Evolutionary conservation across 1,140 invertebrate genomes (phyloP), one percentile per base, ranked within the genome.

Genomic region (Brachionus paranguensis): DNA sequence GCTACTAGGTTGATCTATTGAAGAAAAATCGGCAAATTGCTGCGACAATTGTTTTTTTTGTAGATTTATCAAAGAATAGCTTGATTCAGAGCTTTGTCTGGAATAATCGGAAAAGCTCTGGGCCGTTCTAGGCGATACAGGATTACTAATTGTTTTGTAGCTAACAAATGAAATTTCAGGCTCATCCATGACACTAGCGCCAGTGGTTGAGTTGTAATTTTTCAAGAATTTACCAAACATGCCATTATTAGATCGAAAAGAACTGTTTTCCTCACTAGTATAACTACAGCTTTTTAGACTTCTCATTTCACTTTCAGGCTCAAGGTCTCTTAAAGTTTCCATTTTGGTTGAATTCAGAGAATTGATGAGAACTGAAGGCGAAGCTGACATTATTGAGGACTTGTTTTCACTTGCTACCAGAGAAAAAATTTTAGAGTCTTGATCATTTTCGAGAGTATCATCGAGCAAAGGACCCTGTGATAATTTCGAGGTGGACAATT

Each of bases 121-220:
- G 8, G 3, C 20, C 5, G 78, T 37, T 20, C 78, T 50, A 6
- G 72, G 72, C 17, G 72, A 76, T 10, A 50, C 43, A 47, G 72
- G 72, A 29, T 76, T 76, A 33, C 72, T 76, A 27, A 27, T 50
- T 24, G 72, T 76, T 37, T 76, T 81, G 17, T 68, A 64, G 24
- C 64, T 60, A 41, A 81, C 78, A 81, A 81, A 81, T 5, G 78
- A 81, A 64, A 81, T 81, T 47, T 81, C 78, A 8, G 78, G 78
- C 29, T 81, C 78, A 14, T 81, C 78, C 78, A 60, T 64, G 14
- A 81, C 64, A 81, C 78, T 81, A 20, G 78, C 27, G 6, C 37
- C 33, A 64, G 33, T 64, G 7, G 47, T 78, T 10, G 47, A 60
- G 11, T 45, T 29, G 27, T 79, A 64, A 64, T 64, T 79, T 53